Conservation (phyloP, 2,888 invertebrate species). For the Synergus itoensis region DNA sequence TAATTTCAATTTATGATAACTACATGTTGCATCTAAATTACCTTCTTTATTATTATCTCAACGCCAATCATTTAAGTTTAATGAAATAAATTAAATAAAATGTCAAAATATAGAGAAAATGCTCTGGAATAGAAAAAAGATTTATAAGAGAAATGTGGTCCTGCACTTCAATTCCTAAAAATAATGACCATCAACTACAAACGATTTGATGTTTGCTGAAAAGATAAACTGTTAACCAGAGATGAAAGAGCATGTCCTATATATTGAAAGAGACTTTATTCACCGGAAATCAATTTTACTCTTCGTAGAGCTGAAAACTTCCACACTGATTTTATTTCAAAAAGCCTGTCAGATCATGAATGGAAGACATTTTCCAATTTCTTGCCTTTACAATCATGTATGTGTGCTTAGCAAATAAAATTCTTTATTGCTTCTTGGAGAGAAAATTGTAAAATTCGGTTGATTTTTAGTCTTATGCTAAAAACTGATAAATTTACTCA, state of each 20-base stretch:
- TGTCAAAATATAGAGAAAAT: background rate
- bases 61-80: background rate
- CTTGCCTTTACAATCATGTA: conserved; percentile 40
- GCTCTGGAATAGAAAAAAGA: background rate
- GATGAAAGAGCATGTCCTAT: conserved; percentile 34
- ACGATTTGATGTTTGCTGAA: conserved; percentile 20
- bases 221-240: conserved; percentile 32
- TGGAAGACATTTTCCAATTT: conserved; percentile 38
- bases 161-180: background rate
- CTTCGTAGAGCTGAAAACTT: conserved; percentile 40
- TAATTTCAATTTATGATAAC: conserved; percentile 35
- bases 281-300: conserved; percentile 38
- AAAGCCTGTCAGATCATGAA: conserved; percentile 39
- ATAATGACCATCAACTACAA: conserved; percentile 9
- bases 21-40: conserved; percentile 13
- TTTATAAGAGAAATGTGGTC: background rate
- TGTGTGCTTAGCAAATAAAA: conserved; percentile 36
- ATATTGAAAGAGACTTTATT: conserved; percentile 27
- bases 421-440: conserved; percentile 36
- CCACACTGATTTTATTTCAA: conserved; percentile 33
- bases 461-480: background rate
- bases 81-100: background rate
- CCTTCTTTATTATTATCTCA: conserved; percentile 9
- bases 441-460: conserved; percentile 42
- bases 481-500: background rate